These are phyloP conservation scores for Chionis minor DNA, from an alignment of 2,113 vertebrate species.

Conservation along the genomic window DNA sequence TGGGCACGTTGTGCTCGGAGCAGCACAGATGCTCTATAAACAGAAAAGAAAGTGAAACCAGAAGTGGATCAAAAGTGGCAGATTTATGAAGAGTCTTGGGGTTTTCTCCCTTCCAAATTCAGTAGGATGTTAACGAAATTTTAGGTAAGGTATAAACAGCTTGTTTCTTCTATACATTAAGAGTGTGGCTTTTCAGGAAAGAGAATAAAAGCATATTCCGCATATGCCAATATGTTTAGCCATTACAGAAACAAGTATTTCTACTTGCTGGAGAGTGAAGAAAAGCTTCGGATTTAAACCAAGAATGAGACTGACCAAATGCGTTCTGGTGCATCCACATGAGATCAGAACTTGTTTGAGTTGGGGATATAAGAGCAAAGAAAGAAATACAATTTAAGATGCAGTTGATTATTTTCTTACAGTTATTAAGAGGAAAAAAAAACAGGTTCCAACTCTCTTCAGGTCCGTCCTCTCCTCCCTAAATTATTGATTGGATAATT, in stretches of 20 bases:
- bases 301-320: not conserved
- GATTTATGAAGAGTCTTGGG: not conserved
- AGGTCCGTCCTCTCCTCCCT: not conserved
- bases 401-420: not conserved
- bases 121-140: accelerated
- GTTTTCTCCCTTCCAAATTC: not conserved
- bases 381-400: not conserved
- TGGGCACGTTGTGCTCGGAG: not conserved
- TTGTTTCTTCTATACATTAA: not conserved
- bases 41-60: not conserved
- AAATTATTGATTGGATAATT: not conserved
- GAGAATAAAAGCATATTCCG: not conserved
- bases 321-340: not conserved
- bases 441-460: not conserved
- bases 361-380: not conserved
- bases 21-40: not conserved
- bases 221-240: not conserved
- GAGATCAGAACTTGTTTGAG: not conserved
- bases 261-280: not conserved
- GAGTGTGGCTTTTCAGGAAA: not conserved
- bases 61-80: not conserved
- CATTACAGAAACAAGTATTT: not conserved
- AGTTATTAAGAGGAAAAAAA: not conserved
- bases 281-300: not conserved
- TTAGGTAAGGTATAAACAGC: not conserved